Percentiles rank a stretch among this genome's conserved stretches.
Evolutionary conservation across 1,140 invertebrate species (phyloP).

Genomic region (honey bee (Apis mellifera)): Amel_HAv3.1 CM009942.2:8462501-8463000

Average conservation of each 20-base stretch:
- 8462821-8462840: slow-evolving; percentile 94
- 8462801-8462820: slow-evolving; percentile 89
- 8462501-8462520: too few relatives aligned
- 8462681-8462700: too few relatives aligned
- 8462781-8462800: slow-evolving; percentile 91
- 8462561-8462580: too few relatives aligned
- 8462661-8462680: too few relatives aligned
- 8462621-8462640: too few relatives aligned
- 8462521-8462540: too few relatives aligned
- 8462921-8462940: slow-evolving; percentile 88
- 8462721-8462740: slow-evolving; percentile 83
- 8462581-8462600: too few relatives aligned
- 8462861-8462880: slow-evolving; percentile 89
- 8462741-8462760: slow-evolving; percentile 90
- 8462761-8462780: slow-evolving; percentile 90
- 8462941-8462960: slow-evolving; percentile 93
- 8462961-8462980: slow-evolving; percentile 81
- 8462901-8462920: slow-evolving; percentile 95
- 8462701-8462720: neutral
- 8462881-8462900: slow-evolving; percentile 92
- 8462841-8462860: slow-evolving; percentile 91
- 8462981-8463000: too few relatives aligned
- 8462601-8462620: too few relatives aligned
- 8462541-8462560: too few relatives aligned
- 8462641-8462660: too few relatives aligned